phyloP scores from a whole-genome alignment of 37 sponge, comb jelly and placozoan genomes.

The Amphimedon queenslandica region DNA sequence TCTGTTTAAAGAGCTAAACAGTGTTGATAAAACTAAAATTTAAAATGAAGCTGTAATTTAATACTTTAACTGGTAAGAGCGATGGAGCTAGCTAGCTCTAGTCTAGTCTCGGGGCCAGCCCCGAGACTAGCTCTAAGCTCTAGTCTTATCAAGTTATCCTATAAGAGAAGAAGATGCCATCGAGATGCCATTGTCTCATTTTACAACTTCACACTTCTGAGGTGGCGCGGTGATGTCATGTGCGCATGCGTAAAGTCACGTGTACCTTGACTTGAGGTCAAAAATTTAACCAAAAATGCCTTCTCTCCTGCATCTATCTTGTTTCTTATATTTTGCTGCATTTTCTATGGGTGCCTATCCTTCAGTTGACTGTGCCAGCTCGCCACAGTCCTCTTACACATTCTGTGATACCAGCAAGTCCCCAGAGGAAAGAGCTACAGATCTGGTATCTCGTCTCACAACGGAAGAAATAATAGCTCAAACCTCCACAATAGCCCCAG shows the following conservation, averaged over 20 bases:
- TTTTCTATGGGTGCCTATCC: not conserved
- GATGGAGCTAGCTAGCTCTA: slow-evolving; percentile 23
- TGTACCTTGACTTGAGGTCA: not conserved
- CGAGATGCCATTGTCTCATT: slow-evolving; percentile 13
- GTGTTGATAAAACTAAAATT: no score
- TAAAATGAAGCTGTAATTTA: not conserved
- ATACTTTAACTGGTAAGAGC: slow-evolving; percentile 11
- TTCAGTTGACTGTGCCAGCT: slow-evolving; percentile 60
- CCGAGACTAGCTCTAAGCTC: no score
- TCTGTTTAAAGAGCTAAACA: no score
- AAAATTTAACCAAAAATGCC: no score
- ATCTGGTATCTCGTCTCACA: slow-evolving; percentile 53
- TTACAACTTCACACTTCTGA: no score
- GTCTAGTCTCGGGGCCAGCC: not conserved
- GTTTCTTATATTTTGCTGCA: not conserved
- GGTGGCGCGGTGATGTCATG: no score
- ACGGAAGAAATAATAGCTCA: slow-evolving; percentile 49
- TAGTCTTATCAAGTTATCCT: no score
- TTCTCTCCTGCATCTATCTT: not conserved
- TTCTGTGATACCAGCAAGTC: slow-evolving; percentile 45
- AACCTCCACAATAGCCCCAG: slow-evolving; percentile 71
- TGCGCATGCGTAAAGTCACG: not conserved
- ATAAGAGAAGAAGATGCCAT: slow-evolving; percentile 37
- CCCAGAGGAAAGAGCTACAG: slow-evolving; percentile 49
- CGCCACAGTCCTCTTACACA: slow-evolving; percentile 46